Evolutionary conservation across 2,888 invertebrate species (phyloP).

Genomic region (Chrysotoxum bicinctum): DNA sequence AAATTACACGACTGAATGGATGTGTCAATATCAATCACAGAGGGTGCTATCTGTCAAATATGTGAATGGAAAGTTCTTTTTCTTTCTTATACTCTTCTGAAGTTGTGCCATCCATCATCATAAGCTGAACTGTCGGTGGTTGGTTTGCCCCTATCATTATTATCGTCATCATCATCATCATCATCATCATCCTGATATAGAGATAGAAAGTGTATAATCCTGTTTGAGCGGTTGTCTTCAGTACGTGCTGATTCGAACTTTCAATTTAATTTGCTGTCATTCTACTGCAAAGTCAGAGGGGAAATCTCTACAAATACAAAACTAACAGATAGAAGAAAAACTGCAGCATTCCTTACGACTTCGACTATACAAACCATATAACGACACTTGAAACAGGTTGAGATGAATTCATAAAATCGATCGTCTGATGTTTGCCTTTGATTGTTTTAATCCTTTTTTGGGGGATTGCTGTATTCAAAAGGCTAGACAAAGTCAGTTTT

Average conservation of each 20-base stretch:
- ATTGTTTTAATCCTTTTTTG: conserved; percentile 59
- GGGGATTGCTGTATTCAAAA: background rate
- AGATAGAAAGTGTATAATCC: conserved; percentile 44
- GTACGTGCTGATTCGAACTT: conserved; percentile 69
- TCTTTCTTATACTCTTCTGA: background rate
- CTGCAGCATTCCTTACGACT: conserved; percentile 45
- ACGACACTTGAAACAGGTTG: conserved; percentile 41
- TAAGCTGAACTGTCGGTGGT: conserved; percentile 31
- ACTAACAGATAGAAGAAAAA: conserved; percentile 6
- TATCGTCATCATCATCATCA: conserved; percentile 36
- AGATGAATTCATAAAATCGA: conserved; percentile 23
- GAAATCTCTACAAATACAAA: background rate
- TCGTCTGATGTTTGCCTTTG: conserved; percentile 21
- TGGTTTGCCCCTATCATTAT: conserved; percentile 47
- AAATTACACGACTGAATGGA: conserved; percentile 68
- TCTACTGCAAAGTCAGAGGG: conserved; percentile 13
- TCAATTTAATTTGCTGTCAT: conserved; percentile 68
- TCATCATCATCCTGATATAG: conserved; percentile 28
- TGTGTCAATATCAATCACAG: conserved; percentile 68
- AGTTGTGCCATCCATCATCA: conserved; percentile 46
- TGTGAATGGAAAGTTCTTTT: conserved; percentile 22
- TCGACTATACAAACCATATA: background rate
- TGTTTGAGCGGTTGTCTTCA: conserved; percentile 26
- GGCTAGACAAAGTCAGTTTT: conserved; percentile 13
- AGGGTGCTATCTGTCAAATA: conserved; percentile 30